A percentile compares a stretch with the other conserved stretches of the same genome.
Conservation (phyloP, 1,140 invertebrate species). For the Brachionus asplanchnoidis region DNA sequence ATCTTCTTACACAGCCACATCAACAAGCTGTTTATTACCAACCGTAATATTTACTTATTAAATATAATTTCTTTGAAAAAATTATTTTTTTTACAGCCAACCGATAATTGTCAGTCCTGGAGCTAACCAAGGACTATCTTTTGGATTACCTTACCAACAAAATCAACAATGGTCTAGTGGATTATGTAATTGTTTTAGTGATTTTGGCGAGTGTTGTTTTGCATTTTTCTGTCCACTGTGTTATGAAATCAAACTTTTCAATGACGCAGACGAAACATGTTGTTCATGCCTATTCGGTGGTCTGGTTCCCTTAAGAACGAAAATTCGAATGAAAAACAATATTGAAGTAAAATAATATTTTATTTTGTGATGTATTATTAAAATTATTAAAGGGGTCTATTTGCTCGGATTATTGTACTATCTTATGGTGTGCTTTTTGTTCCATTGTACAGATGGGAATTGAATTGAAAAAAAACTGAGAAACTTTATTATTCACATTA, state of each 20-base stretch:
- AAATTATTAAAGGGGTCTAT: constrained; percentile 26
- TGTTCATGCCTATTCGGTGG: constrained; percentile 17
- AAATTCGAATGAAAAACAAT: neutral
- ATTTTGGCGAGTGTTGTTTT: constrained; percentile 31
- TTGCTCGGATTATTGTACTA: neutral
- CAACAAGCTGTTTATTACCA: neutral
- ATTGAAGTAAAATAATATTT: constrained; percentile 21
- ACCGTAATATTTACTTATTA: neutral
- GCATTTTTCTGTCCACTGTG: constrained; percentile 33
- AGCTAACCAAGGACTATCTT: neutral
- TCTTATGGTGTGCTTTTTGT: constrained; percentile 9
- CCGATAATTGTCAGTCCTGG: neutral
- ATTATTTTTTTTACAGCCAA: neutral
- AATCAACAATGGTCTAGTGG: neutral
- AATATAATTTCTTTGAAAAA: neutral
- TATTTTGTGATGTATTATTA: neutral
- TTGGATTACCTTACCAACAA: neutral
- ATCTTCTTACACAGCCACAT: neutral
- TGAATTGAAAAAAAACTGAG: constrained; percentile 6
- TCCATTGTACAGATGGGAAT: constrained; percentile 7
- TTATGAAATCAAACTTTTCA: constrained; percentile 26
- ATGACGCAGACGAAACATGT: constrained; percentile 4
- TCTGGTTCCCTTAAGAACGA: constrained; percentile 11
- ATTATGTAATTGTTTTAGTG: constrained; percentile 21
- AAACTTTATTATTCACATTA: no score